Evolutionary conservation across 1,140 invertebrate genomes (phyloP), one percentile per base, ranked within the genome.

Genomic region (Caenorhabditis inopinata): DNA sequence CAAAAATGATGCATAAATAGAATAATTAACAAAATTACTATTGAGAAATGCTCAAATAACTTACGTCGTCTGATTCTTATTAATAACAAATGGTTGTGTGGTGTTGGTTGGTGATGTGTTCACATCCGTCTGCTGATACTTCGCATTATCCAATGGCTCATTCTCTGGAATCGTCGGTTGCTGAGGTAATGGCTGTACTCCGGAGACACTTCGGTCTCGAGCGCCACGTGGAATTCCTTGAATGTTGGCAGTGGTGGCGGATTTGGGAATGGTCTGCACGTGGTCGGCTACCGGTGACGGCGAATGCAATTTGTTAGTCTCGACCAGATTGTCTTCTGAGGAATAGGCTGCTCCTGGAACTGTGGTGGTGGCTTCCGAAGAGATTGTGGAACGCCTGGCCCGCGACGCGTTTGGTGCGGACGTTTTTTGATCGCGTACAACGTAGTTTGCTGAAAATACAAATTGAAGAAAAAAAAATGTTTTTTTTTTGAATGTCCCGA

Each of bases 371-470:
- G 68, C 42, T 53, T 29, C 21, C 29, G 46, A 27, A 32, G 58
- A 53, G 23, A 82, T 76, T n/a, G 82, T 83, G 46, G 51, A 82
- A n/a, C 82, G 68, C 23, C 79, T 75, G 23, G 47, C 68, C 7
- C 53, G 47, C 1, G 38, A 12, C 29, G 78, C 42, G 21, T 82
- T 6, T 29, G 68, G 25, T 1, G 78, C 21, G n/a, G 48, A 48
- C n/a, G 62, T 42, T 23, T 51, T 51, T 3, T 68, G 58, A 18
- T 42, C 51, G 38, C 23, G 47, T 82, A 75, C n/a, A n/a, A 81
- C 42, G 47, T 48, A 29, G 85, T 81, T 9, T 42, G 82, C 25
- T 86, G 58, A 29, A 85, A 75, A 74, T 75, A 85, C 48, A 80
- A 77, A 27, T 74, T 32, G n/a, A 27, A 29, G 42, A n/a, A n/a